A percentile compares a stretch with the other conserved stretches of the same genome.
phyloP scores from a whole-genome alignment of 35 echinoderm and acorn worm species.

The Heliocidaris tuberculata region DNA sequence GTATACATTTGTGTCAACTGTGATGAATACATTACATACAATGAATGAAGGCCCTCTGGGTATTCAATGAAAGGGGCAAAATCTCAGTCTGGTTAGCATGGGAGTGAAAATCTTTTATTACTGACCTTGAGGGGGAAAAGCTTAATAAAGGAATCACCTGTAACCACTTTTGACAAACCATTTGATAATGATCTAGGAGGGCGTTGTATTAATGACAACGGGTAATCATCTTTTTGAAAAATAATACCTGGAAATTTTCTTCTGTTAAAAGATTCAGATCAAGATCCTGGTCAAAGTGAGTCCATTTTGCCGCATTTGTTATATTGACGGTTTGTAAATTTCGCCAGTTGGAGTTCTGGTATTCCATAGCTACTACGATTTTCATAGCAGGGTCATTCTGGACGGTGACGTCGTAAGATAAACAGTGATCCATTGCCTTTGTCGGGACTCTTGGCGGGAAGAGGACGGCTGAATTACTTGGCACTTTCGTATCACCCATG shows the following conservation, averaged over 20 bases:
- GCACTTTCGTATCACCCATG: neutral
- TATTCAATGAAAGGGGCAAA: too few species aligned
- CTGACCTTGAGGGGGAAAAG: too few species aligned
- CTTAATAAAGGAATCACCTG: too few species aligned
- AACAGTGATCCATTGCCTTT: constrained; percentile 26
- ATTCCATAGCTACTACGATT: neutral
- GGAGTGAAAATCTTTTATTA: too few species aligned
- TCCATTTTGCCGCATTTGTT: neutral
- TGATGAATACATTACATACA: too few species aligned
- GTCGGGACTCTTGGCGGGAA: neutral
- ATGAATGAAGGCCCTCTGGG: too few species aligned
- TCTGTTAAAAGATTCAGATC: neutral
- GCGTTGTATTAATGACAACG: too few species aligned
- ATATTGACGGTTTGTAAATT: neutral
- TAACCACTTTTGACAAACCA: too few species aligned
- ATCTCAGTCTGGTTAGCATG: too few species aligned
- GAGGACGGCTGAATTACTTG: neutral
- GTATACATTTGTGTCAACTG: too few species aligned
- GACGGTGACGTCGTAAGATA: neutral
- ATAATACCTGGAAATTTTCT: constrained; percentile 18
- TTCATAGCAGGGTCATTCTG: constrained; percentile 9
- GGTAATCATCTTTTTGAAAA: neutral
- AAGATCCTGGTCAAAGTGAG: neutral
- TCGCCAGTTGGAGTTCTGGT: neutral
- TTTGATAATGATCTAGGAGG: too few species aligned